Base-by-base conservation (phyloP, 2,888 invertebrate species). In the Mellilla xanthometata region DNA sequence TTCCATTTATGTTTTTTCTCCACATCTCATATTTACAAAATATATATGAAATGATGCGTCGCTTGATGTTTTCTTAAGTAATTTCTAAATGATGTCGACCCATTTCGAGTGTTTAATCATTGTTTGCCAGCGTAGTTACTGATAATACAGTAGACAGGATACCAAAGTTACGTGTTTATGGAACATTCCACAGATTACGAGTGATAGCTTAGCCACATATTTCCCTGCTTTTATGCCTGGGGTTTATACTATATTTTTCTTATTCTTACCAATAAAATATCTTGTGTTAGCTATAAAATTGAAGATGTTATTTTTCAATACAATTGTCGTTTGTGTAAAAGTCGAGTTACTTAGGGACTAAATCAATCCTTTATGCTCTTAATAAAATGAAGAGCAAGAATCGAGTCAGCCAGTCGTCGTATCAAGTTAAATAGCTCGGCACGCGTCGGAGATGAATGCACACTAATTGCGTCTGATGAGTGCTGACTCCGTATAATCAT, bases 381-480 rank as follows among this genome's bases (percentile, higher is more conserved):
- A 34, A 40, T 41, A 36, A 47, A 36, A 41, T 41, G 35, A 54
- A 28, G 36, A 36, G 28, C 36, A 65, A 58, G 68, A 68, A 66
- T 66, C 68, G 66, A 36, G 36, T 32, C 41, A 33, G 29, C 26
- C 38, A 36, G 33, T 11, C 33, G 29, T 35, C 66, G 59, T 62
- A 65, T 55, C 65, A 63, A 67, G 68, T 72, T 68, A 62, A 66
- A 66, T 69, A 65, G 54, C 70, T 54, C 60, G 72, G 81, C 82
- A 82, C 80, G 81, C 75, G 78, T 76, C 66, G 61, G 59, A 65
- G 60, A 65, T 82, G 72, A 82, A 84, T 84, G 80, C 72, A 60
- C 73, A 71, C 70, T 82, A 82, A 85, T 85, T 84, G 76, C 69
- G 60, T 68, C 64, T 68, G 74, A 78, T 69, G 71, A 69, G 68